These are phyloP conservation scores for Noctua janthina DNA, from an alignment of 2,888 invertebrate genomes.

Conservation along the genomic window DNA sequence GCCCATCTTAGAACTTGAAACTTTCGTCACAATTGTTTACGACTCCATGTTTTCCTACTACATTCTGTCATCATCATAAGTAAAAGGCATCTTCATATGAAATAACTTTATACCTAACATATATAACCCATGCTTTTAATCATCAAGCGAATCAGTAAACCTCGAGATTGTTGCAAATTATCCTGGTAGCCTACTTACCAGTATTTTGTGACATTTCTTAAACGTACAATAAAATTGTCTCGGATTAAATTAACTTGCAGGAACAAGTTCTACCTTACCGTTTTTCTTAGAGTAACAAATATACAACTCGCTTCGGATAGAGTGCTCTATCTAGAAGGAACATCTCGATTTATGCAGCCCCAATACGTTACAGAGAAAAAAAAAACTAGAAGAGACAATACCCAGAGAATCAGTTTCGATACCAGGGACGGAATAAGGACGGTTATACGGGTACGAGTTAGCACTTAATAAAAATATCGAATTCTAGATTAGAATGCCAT, in stretches of 20 bases:
- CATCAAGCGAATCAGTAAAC: too few species aligned
- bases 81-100: too few species aligned
- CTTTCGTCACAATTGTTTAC: too few species aligned
- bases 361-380: conserved; percentile 73
- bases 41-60: too few species aligned
- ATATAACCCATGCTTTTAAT: too few species aligned
- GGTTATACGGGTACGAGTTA: neutral
- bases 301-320: conserved; percentile 56
- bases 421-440: conserved; percentile 50
- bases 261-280: neutral
- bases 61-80: too few species aligned
- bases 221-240: neutral
- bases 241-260: conserved; percentile 11
- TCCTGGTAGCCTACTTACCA: too few species aligned
- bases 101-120: too few species aligned
- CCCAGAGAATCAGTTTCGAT: conserved; percentile 57
- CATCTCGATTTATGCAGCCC: conserved; percentile 71
- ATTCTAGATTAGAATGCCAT: too few species aligned
- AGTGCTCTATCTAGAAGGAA: conserved; percentile 69
- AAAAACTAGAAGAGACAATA: conserved; percentile 71
- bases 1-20: too few species aligned
- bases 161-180: too few species aligned
- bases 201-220: neutral
- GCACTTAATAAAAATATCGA: too few species aligned
- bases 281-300: conserved; percentile 43